Conservation (phyloP, 2,797 vertebrate species). For the Sparus aurata region DNA sequence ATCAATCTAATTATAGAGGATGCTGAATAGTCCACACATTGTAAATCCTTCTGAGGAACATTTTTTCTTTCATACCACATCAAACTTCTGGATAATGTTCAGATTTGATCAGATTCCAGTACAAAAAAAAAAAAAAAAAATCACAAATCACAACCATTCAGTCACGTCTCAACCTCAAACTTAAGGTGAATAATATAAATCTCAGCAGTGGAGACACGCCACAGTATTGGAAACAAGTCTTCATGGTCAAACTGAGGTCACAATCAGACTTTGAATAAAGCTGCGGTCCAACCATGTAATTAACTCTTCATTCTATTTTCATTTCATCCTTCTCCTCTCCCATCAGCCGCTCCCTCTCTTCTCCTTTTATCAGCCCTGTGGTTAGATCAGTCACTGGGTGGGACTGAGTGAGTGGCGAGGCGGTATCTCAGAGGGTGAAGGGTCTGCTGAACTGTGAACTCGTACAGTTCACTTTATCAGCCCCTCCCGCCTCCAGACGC, state of each 20-base stretch:
- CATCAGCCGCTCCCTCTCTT: background rate
- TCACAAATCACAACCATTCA: background rate
- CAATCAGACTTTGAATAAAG: conserved; percentile 3
- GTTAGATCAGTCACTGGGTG: conserved; percentile 50
- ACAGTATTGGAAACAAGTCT: background rate
- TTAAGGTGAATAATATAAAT: background rate
- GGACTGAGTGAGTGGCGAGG: conserved; percentile 39
- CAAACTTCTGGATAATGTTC: background rate
- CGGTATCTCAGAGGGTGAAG: conserved; percentile 60
- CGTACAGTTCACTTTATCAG: conserved; percentile 54
- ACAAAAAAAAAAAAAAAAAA: background rate
- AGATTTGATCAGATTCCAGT: conserved; percentile 1
- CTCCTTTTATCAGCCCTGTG: conserved; percentile 40
- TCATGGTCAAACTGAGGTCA: background rate
- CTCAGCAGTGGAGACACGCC: background rate
- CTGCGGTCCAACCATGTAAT: background rate
- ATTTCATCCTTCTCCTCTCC: conserved; percentile 13
- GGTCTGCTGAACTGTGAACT: conserved; percentile 71
- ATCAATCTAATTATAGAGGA: background rate
- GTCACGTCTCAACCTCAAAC: background rate
- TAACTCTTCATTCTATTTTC: conserved; percentile 9
- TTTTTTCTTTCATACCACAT: background rate
- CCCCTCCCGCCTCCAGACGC: conserved; percentile 32
- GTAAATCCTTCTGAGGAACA: background rate
- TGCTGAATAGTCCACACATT: background rate